Evolutionary conservation across 2,113 vertebrate genomes (phyloP), one percentile per base, ranked within the genome.

Genomic region (Leuciscus idus): DNA sequence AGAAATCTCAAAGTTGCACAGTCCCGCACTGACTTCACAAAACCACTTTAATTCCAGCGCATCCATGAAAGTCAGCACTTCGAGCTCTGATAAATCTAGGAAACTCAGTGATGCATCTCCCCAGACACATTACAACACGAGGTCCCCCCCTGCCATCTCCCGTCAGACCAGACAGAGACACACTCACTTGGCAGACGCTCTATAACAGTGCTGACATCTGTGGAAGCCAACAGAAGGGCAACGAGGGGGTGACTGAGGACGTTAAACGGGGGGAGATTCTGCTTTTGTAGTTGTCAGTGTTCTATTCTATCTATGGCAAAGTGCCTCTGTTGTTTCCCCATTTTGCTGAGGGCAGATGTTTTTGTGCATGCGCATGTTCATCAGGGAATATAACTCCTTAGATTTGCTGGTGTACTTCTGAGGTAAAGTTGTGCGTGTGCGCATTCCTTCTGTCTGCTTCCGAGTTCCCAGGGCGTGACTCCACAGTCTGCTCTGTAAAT

Each of bases 391-490:
- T 15, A 72, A 50, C 55, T 68, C 23, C 30, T 76, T 82, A n/a
- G 48, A 55, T 84, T 83, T 48, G 73, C 73, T 36, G 19, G 68
- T 75, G 52, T 55, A 72, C 43, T 75, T 66, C 21, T 74, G 68
- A 85, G 55, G 28, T 26, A 30, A 75, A 26, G 26, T 55, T 59
- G n/a, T 6, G 36, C 1, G 11, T 21, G n/a, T 62, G 57, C 2
- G 52, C 4, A 15, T 62, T 74, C 15, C 33, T 73, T 59, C 33
- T 50, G 87, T 70, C 46, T 85, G 39, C 70, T 57, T 84, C 46
- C 6, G 43, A 64, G 62, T 77, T 88, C 80, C 86, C 83, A 79
- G 86, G 90, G 87, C 74, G 68, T 90, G 89, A 93, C 92, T 87
- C 86, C 79, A 89, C 86, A 87, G 81, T 81, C 83, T 88, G 87